These are phyloP conservation scores for Nudaria mundana DNA, from an alignment of 2,888 invertebrate genomes.

Conservation along the genomic window DNA sequence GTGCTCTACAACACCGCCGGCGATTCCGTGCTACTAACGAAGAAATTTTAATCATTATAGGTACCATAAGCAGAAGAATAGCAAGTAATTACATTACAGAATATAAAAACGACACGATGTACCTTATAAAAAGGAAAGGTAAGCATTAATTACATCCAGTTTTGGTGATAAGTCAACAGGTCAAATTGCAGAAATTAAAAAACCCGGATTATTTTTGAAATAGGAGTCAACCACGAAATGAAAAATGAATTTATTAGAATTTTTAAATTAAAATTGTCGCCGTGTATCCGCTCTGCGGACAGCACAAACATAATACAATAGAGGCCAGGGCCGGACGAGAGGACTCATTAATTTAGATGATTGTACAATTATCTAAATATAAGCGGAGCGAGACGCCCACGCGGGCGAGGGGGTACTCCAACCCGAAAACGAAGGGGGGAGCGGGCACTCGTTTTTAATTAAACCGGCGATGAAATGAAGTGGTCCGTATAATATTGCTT, in stretches of 20 bases:
- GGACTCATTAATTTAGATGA: constrained; percentile 82
- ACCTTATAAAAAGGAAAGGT: no score
- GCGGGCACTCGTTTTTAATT: constrained; percentile 81
- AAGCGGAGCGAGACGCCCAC: constrained; percentile 77
- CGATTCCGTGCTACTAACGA: constrained; percentile 11
- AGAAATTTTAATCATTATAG: constrained; percentile 19
- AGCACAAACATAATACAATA: constrained; percentile 72
- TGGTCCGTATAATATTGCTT: constrained; percentile 81
- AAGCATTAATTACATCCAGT: no score
- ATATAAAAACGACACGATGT: no score
- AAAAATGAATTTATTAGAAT: constrained; percentile 54
- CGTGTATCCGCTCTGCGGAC: constrained; percentile 58
- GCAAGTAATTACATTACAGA: constrained; percentile 16
- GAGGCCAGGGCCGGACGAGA: constrained; percentile 76
- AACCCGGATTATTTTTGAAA: constrained; percentile 35
- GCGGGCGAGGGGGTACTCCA: constrained; percentile 70
- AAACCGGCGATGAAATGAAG: constrained; percentile 81
- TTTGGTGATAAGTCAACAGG: no score
- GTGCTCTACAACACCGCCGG: constrained; percentile 1
- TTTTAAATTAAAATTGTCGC: constrained; percentile 65
- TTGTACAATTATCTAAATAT: constrained; percentile 82
- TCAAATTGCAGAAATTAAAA: constrained; percentile 32
- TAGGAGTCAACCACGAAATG: constrained; percentile 38
- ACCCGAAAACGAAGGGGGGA: constrained; percentile 75
- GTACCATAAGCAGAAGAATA: constrained; percentile 6